phyloP scores from a whole-genome alignment of 2,888 invertebrate genomes.

The Lasiommata megera region DNA sequence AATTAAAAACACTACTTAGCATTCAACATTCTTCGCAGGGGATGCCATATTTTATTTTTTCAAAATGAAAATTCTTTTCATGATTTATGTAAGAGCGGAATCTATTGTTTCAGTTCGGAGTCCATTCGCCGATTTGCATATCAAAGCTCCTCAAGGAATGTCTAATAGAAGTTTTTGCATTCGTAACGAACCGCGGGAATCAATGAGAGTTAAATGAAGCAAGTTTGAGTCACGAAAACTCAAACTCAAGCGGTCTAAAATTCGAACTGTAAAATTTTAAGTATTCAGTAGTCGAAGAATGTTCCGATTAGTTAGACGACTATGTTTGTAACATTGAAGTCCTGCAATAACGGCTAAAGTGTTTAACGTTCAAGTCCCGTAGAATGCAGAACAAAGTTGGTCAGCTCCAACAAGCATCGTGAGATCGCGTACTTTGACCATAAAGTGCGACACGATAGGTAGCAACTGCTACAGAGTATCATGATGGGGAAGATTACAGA shows the following conservation, averaged over 20 bases:
- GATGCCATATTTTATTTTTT: slow-evolving; percentile 27
- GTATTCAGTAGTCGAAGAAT: not conserved
- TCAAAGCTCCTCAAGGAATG: slow-evolving; percentile 60
- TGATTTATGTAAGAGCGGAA: slow-evolving; percentile 43
- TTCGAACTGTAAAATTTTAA: not conserved
- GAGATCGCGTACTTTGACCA: no score
- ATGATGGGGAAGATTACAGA: no score
- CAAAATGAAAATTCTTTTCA: slow-evolving; percentile 29
- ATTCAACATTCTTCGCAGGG: slow-evolving; percentile 1
- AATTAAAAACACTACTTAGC: slow-evolving; percentile 5
- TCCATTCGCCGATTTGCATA: slow-evolving; percentile 58
- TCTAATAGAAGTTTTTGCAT: slow-evolving; percentile 72
- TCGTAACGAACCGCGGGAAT: slow-evolving; percentile 66
- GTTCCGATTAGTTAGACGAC: no score
- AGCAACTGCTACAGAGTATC: no score
- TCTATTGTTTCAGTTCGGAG: slow-evolving; percentile 69
- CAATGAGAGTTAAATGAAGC: slow-evolving; percentile 62
- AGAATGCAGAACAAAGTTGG: no score
- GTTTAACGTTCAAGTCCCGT: no score
- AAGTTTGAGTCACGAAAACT: slow-evolving; percentile 35
- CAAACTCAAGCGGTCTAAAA: slow-evolving; percentile 6
- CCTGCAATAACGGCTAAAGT: no score
- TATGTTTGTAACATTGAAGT: no score
- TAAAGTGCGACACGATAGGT: no score
- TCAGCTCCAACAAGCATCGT: no score